Base-by-base conservation (phyloP, 2,797 vertebrate species). In the Sparus aurata region DNA sequence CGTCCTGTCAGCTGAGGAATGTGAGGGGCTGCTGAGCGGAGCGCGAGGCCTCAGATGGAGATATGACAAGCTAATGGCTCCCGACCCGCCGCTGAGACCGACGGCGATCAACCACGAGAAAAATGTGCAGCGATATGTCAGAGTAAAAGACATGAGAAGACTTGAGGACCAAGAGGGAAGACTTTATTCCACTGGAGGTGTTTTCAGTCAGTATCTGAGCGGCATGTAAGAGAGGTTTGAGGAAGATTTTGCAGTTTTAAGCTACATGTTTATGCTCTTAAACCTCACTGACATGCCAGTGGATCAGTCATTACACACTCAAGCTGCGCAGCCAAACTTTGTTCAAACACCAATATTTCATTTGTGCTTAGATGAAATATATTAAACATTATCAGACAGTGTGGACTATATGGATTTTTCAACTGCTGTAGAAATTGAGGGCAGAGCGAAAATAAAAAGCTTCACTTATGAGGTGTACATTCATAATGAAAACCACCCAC, bases 11-110 rank as follows among this genome's bases (percentile, higher is more conserved):
- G 69, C 80, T 69, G 85, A 87, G 85, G 86, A 90, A 90, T 84
- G 86, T 70, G 84, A 82, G 64, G 64, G 12, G 50, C 75, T 45
- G 52, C 74, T 27, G 66, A 23, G 16, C 50, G 3, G 43, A 72
- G 73, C 52, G 12, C 0, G 47, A 82, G 83, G 94, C 93, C 89
- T 73, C 91, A 94, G 95, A 96, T 96, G 95, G 94, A 96, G 95
- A 97, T 95, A 84, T 87, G 89, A 89, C 83, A 70, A 84, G 76
- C 73, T 90, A 85, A 87, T 87, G 70, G 54, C 66, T 76, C 72
- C 78, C 74, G 80, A 82, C 82, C 73, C 20, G 16, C 50, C 3
- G n/a, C 63, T 62, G 61, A 66, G 69, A 70, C 63, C 71, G 57
- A 63, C 80, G 43, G 66, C n/a, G 23, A 79, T 85, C 88, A 75